Percentiles rank a stretch among this genome's conserved stretches.
Conservation (phyloP, 1,140 invertebrate genomes). For the Drosophila guanche region DNA sequence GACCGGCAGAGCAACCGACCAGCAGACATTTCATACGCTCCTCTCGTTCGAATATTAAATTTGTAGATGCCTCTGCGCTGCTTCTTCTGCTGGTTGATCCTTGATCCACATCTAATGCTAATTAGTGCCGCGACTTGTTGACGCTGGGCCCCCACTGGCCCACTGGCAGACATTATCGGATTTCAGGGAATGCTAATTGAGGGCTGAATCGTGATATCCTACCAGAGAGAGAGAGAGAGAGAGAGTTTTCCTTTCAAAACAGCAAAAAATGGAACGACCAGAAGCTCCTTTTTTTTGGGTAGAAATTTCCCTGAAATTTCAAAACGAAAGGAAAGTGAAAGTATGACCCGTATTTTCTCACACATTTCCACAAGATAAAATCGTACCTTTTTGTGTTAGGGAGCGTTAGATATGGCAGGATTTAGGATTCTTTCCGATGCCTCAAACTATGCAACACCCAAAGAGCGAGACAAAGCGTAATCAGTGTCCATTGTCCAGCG, state of each 20-base stretch:
- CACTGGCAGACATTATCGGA: conserved; percentile 41
- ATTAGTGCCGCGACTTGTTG: conserved; percentile 42
- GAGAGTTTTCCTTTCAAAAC: conserved; percentile 25
- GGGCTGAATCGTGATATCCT: conserved; percentile 27
- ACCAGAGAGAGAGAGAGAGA: too few relatives aligned
- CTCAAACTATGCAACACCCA: conserved; percentile 31
- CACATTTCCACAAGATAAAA: too few relatives aligned
- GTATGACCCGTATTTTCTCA: too few relatives aligned
- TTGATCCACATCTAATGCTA: conserved; percentile 50
- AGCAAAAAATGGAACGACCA: conserved; percentile 33
- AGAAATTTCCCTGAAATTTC: too few relatives aligned
- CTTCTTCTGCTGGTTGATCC: conserved; percentile 33
- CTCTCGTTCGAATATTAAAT: conserved; percentile 34
- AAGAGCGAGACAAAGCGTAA: conserved; percentile 21
- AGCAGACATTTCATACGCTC: conserved; percentile 32
- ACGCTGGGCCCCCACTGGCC: conserved; percentile 33
- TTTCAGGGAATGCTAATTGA: conserved; percentile 42
- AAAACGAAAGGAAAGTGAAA: too few relatives aligned
- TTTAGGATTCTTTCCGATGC: conserved; percentile 2
- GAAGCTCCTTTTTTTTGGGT: background rate
- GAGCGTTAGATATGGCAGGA: too few relatives aligned
- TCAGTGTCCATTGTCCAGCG: conserved; percentile 47
- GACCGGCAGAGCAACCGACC: conserved; percentile 8
- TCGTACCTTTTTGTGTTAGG: too few relatives aligned
- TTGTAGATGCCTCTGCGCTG: conserved; percentile 27